phyloP scores from a whole-genome alignment of 2,797 vertebrate species.

The Hirundo rustica region DNA sequence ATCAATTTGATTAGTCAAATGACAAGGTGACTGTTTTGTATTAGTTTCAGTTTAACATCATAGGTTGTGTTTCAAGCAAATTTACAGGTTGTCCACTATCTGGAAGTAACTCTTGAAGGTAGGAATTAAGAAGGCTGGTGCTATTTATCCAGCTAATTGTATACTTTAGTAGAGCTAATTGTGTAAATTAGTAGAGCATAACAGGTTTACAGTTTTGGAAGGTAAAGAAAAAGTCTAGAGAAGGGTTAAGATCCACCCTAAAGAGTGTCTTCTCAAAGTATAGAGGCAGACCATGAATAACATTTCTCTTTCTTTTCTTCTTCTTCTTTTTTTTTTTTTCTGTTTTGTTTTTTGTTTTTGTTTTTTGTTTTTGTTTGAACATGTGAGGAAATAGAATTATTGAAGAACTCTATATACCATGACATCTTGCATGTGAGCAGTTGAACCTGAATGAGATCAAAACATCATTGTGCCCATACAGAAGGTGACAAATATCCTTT shows the following conservation, averaged over 20 bases:
- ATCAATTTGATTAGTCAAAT: not conserved
- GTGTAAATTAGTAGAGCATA: not conserved
- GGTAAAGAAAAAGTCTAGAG: not conserved
- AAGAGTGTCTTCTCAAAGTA: not conserved
- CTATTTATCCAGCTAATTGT: not conserved
- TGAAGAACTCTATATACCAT: not conserved
- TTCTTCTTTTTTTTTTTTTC: no score
- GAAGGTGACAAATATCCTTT: not conserved
- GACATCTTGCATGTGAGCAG: not conserved
- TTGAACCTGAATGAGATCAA: not conserved
- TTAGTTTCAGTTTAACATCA: not conserved
- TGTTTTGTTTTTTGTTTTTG: fast-evolving
- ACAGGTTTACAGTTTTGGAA: not conserved
- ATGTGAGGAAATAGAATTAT: not conserved
- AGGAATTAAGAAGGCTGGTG: not conserved
- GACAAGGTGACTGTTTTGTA: not conserved
- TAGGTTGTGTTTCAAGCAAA: not conserved
- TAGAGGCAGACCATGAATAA: not conserved
- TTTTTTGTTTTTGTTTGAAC: not conserved
- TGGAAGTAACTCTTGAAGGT: not conserved
- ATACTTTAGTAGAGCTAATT: not conserved
- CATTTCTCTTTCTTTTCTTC: fast-evolving
- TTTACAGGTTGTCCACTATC: not conserved
- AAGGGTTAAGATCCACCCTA: not conserved
- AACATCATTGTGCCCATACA: not conserved